A percentile compares a stretch with the other conserved stretches of the same genome.
Conservation (phyloP, 2,113 vertebrate genomes). For the Lampris incognitus region DNA sequence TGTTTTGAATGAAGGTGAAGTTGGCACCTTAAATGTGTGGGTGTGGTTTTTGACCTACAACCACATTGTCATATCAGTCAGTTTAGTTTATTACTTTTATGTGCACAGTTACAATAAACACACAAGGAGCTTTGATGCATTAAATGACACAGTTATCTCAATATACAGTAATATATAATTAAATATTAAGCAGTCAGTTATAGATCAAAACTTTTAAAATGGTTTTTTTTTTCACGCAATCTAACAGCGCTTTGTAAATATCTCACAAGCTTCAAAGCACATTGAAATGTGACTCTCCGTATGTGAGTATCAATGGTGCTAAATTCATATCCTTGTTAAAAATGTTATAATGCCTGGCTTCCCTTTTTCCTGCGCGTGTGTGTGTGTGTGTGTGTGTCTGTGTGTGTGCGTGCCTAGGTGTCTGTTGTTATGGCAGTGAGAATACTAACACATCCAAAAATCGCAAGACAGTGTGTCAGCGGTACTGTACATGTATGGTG, state of each 20-base stretch:
- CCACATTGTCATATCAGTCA: conserved; percentile 27
- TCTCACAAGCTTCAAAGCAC: conserved; percentile 40
- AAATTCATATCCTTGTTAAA: conserved; percentile 5
- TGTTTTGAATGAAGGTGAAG: neutral
- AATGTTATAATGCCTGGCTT: conserved; percentile 18
- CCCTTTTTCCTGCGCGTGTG: conserved; percentile 17
- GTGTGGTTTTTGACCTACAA: conserved; percentile 18
- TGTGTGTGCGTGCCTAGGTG: neutral
- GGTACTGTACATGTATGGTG: neutral
- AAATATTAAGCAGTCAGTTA: conserved; percentile 1
- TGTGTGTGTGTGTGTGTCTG: neutral
- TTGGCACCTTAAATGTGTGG: conserved; percentile 1
- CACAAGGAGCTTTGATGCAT: conserved; percentile 10
- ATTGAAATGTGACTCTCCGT: conserved; percentile 64
- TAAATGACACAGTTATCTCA: conserved; percentile 17
- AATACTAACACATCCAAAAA: too few relatives aligned
- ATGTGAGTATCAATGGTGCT: conserved; percentile 24
- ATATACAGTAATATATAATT: neutral
- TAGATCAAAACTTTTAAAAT: neutral
- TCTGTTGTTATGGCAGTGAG: too few relatives aligned
- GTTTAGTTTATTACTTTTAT: conserved; percentile 30
- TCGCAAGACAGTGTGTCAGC: too few relatives aligned
- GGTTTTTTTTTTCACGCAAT: conserved; percentile 28
- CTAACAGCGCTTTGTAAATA: conserved; percentile 29
- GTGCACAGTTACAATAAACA: conserved; percentile 39